phyloP scores from a whole-genome alignment of 1,140 invertebrate species.

The Pseudomyrmex dendroicus region DNA sequence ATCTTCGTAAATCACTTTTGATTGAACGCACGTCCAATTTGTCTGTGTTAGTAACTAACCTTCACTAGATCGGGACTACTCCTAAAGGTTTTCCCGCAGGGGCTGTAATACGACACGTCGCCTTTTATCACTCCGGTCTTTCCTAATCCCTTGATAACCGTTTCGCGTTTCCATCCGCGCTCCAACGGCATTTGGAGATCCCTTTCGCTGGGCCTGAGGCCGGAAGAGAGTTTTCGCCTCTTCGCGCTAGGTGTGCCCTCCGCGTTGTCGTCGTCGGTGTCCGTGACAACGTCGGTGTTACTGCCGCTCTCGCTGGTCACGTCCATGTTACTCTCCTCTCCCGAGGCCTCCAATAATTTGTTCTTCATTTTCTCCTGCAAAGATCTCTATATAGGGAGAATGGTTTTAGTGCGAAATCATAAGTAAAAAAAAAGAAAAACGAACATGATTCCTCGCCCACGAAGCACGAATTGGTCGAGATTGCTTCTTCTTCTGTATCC shows the following conservation, averaged over 20 bases:
- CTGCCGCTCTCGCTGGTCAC: constrained; percentile 84
- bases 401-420: constrained; percentile 77
- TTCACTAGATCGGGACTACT: constrained; percentile 90
- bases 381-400: constrained; percentile 81
- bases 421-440: constrained; percentile 69
- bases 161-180: constrained; percentile 95
- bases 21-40: constrained; percentile 13
- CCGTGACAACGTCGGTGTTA: constrained; percentile 85
- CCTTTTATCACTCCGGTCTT: constrained; percentile 92
- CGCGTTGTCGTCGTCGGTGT: constrained; percentile 85
- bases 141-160: constrained; percentile 93
- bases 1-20: constrained; percentile 17
- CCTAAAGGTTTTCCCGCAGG: constrained; percentile 92
- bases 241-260: constrained; percentile 82
- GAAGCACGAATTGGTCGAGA: constrained; percentile 55
- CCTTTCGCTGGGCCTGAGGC: constrained; percentile 84
- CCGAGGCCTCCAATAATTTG: constrained; percentile 86
- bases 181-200: constrained; percentile 91
- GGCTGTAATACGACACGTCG: constrained; percentile 95
- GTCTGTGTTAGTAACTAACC: constrained; percentile 82
- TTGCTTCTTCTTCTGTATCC: constrained; percentile 51
- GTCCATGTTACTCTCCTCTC: constrained; percentile 85
- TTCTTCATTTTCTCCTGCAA: constrained; percentile 88
- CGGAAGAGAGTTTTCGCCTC: constrained; percentile 82
- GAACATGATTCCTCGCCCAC: constrained; percentile 24